phyloP scores from a whole-genome alignment of 2,888 invertebrate species.

The Schizaphis graminum region DNA sequence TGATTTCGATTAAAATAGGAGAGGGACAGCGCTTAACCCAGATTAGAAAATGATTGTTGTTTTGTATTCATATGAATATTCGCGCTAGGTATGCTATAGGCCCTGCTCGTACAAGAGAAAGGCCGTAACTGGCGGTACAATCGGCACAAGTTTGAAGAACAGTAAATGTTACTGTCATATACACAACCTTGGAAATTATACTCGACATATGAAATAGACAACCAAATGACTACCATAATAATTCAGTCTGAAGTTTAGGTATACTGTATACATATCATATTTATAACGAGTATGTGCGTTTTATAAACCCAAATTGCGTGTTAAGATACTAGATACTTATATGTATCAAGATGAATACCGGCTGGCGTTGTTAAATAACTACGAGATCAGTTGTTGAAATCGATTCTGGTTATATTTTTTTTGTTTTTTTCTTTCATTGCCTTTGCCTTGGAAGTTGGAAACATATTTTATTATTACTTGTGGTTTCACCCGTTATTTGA shows the following conservation, averaged over 20 bases:
- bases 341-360: conserved; percentile 8
- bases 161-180: background rate
- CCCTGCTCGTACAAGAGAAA: conserved; percentile 36
- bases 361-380: conserved; percentile 33
- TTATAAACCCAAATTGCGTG: conserved; percentile 34
- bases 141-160: background rate
- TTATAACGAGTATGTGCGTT: conserved; percentile 25
- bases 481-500: conserved; percentile 59
- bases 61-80: conserved; percentile 33
- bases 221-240: background rate
- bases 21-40: conserved; percentile 46
- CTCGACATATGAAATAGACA: conserved; percentile 35
- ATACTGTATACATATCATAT: conserved; percentile 27
- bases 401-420: conserved; percentile 19
- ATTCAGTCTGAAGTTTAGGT: background rate
- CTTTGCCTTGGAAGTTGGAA: background rate
- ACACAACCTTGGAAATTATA: conserved; percentile 44
- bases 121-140: conserved; percentile 43
- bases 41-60: conserved; percentile 57
- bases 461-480: conserved; percentile 40
- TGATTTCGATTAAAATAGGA: conserved; percentile 39
- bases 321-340: background rate
- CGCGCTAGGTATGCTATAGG: background rate
- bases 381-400: conserved; percentile 48
- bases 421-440: conserved; percentile 8